phyloP scores from a whole-genome alignment of 2,113 vertebrate genomes.

The Archilochus colubris region DNA sequence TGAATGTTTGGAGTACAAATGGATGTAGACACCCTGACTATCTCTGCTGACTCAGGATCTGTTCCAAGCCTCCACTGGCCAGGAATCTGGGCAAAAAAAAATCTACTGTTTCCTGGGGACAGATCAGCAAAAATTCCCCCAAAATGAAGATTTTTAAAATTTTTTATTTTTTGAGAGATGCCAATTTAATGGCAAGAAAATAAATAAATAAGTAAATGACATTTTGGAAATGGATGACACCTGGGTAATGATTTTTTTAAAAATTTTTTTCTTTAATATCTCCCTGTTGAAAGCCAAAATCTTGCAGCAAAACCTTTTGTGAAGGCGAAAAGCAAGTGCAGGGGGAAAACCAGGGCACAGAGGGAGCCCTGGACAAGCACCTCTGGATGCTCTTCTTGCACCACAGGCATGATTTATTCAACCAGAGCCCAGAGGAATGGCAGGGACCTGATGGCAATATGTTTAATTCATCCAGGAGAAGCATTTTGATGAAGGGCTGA shows the following conservation, averaged over 20 bases:
- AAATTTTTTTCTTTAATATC: not conserved
- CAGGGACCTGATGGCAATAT: conserved; percentile 76
- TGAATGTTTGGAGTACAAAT: not conserved
- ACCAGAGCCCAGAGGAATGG: conserved; percentile 64
- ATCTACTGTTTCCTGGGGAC: not conserved
- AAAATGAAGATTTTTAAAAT: not conserved
- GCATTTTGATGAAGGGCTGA: conserved; percentile 64
- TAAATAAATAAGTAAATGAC: no score
- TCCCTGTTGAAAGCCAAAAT: not conserved
- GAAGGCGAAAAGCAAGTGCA: conserved; percentile 64
- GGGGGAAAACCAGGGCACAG: conserved; percentile 76
- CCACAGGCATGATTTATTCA: conserved; percentile 81
- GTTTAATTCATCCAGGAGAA: conserved; percentile 74
- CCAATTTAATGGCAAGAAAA: no score
- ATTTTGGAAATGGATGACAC: not conserved
- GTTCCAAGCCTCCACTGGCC: not conserved
- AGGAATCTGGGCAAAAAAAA: not conserved
- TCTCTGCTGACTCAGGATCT: not conserved
- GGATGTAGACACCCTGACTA: not conserved
- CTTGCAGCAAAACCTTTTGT: not conserved
- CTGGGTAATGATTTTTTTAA: not conserved
- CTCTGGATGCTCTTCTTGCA: conserved; percentile 76
- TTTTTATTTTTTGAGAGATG: no score
- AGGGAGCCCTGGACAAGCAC: conserved; percentile 78
- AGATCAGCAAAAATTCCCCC: not conserved